Conservation (phyloP, 1,140 invertebrate genomes). For the Spodoptera frugiperda region DNA sequence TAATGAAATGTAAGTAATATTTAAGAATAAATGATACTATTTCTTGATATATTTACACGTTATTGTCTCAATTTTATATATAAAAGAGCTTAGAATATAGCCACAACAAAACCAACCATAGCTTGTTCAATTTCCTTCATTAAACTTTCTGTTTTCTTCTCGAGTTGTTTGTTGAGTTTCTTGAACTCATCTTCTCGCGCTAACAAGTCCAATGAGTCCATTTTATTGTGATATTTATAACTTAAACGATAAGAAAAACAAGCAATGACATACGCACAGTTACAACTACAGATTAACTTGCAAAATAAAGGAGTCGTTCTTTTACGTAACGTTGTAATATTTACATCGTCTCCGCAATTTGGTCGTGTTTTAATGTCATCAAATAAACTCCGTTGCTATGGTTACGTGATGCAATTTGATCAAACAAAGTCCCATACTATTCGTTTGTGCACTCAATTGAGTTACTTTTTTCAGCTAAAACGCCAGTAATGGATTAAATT, state of each 20-base stretch:
- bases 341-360: constrained; percentile 30
- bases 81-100: not conserved
- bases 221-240: constrained; percentile 50
- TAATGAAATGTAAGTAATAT: no score
- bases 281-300: not conserved
- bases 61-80: not conserved
- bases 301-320: not conserved
- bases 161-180: constrained; percentile 79
- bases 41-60: no score
- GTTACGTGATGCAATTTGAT: constrained; percentile 49
- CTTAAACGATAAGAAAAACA: constrained; percentile 1
- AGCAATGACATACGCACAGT: not conserved
- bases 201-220: constrained; percentile 74
- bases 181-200: constrained; percentile 81
- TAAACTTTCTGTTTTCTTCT: constrained; percentile 78
- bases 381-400: constrained; percentile 59
- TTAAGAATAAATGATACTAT: no score
- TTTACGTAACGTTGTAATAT: not conserved
- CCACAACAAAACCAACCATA: constrained; percentile 62
- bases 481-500: not conserved
- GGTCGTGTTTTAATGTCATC: constrained; percentile 48
- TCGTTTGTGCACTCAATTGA: not conserved
- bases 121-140: constrained; percentile 80
- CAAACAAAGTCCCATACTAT: constrained; percentile 40
- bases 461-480: not conserved